Conservation (phyloP, 2,797 vertebrate species). For the Pyrocephalus nanus region DNA sequence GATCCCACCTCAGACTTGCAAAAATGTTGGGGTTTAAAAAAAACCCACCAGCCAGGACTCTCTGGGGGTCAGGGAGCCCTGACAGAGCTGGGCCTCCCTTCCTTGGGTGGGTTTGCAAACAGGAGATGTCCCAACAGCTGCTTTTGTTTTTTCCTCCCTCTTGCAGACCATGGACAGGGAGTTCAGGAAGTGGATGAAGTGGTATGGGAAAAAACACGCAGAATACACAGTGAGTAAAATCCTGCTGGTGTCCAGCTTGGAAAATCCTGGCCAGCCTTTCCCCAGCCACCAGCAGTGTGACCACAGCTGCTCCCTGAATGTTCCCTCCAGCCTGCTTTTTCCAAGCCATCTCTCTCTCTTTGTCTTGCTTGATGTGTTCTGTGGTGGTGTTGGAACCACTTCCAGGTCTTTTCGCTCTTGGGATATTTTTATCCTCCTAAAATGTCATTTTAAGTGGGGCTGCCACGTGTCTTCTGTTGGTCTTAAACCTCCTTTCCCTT, state of each 20-base stretch:
- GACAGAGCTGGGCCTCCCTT: neutral
- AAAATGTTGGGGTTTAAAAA: too few relatives aligned
- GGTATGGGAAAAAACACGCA: constrained; percentile 99
- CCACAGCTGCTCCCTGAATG: neutral
- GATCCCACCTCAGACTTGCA: neutral
- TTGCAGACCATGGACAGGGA: constrained; percentile 95
- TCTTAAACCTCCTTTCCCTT: neutral
- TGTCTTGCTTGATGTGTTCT: neutral
- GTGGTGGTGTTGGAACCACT: neutral
- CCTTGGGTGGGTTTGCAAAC: neutral
- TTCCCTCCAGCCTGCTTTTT: neutral
- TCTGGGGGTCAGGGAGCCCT: neutral
- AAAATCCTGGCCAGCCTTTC: neutral
- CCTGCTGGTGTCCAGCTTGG: neutral
- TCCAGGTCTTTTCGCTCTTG: neutral
- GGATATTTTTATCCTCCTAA: neutral
- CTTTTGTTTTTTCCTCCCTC: neutral
- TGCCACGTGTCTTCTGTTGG: neutral
- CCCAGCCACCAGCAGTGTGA: neutral
- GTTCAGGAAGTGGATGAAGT: constrained; percentile 99
- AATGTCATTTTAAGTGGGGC: neutral
- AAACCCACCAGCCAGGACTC: too few relatives aligned
- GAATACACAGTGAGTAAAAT: constrained; percentile 95
- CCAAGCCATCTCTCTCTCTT: neutral
- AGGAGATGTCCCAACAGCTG: neutral